Percentiles rank a stretch among this genome's conserved stretches.
Evolutionary conservation across 2,888 invertebrate species (phyloP).

Genomic region (Stenichneumon culpator): DNA sequence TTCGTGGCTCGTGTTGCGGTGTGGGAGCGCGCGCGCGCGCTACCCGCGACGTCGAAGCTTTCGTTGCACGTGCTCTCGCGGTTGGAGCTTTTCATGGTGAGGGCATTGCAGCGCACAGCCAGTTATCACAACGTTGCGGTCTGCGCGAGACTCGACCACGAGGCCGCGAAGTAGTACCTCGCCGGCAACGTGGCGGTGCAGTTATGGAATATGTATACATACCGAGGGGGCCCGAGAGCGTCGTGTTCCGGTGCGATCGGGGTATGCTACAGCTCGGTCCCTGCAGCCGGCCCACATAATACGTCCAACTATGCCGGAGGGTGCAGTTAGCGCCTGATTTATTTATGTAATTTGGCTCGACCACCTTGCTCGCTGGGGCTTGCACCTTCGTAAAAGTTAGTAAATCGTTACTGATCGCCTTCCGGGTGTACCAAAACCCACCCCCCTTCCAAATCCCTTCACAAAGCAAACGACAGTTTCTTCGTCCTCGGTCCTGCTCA

Average conservation of each 20-base stretch:
- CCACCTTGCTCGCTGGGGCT: conserved; percentile 46
- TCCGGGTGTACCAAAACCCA: conserved; percentile 35
- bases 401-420: conserved; percentile 73
- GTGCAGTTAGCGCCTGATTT: conserved; percentile 76
- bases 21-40: not conserved
- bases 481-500: not conserved
- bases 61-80: conserved; percentile 41
- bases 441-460: conserved; percentile 32
- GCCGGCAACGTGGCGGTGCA: conserved; percentile 30
- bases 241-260: conserved; percentile 47
- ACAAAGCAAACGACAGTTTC: not conserved
- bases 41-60: conserved; percentile 29
- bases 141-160: conserved; percentile 56
- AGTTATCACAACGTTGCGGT: conserved; percentile 68
- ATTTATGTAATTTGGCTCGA: conserved; percentile 77
- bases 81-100: not conserved
- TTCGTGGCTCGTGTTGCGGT: conserved; percentile 7
- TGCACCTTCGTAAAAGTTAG: conserved; percentile 70
- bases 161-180: conserved; percentile 53
- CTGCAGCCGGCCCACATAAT: conserved; percentile 50
- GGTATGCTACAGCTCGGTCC: conserved; percentile 13
- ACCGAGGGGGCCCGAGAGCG: conserved; percentile 2
- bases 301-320: conserved; percentile 59
- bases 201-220: conserved; percentile 15
- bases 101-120: conserved; percentile 53